These are phyloP conservation scores for Drosophila affinis DNA, from an alignment of 2,888 invertebrate genomes.

Conservation along the genomic window DNA sequence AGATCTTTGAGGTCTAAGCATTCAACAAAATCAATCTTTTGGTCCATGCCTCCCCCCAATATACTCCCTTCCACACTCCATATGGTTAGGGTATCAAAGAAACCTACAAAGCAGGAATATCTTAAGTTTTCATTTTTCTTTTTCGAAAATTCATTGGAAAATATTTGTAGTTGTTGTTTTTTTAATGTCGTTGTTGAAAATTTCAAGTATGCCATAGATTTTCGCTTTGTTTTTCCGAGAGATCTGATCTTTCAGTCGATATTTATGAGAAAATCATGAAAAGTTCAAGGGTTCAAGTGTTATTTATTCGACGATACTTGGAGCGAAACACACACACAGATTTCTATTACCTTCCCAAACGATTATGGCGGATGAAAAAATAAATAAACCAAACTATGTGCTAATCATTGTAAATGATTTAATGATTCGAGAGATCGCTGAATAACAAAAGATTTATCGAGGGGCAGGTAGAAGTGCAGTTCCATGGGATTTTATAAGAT, in stretches of 20 bases:
- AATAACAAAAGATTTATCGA: neutral
- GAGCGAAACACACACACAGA: neutral
- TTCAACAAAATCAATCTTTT: neutral
- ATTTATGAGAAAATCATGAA: constrained; percentile 27
- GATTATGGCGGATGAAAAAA: neutral
- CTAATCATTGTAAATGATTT: neutral
- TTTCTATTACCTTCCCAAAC: neutral
- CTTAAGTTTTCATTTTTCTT: constrained; percentile 16
- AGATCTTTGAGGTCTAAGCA: neutral
- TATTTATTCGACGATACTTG: constrained; percentile 11
- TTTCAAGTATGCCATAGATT: constrained; percentile 43
- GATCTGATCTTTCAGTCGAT: neutral
- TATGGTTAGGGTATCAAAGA: neutral
- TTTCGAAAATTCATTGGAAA: constrained; percentile 36
- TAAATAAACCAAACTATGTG: neutral
- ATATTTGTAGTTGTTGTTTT: constrained; percentile 42
- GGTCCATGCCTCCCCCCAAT: neutral
- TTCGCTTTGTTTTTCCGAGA: constrained; percentile 3
- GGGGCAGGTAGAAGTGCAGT: neutral
- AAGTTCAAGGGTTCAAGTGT: constrained; percentile 5
- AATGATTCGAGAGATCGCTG: neutral
- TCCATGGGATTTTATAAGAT: neutral
- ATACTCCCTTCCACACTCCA: neutral
- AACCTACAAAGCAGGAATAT: constrained; percentile 9
- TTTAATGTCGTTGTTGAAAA: constrained; percentile 40